Conservation (phyloP, 2,888 invertebrate species). For the Coelopa pilipes region DNA sequence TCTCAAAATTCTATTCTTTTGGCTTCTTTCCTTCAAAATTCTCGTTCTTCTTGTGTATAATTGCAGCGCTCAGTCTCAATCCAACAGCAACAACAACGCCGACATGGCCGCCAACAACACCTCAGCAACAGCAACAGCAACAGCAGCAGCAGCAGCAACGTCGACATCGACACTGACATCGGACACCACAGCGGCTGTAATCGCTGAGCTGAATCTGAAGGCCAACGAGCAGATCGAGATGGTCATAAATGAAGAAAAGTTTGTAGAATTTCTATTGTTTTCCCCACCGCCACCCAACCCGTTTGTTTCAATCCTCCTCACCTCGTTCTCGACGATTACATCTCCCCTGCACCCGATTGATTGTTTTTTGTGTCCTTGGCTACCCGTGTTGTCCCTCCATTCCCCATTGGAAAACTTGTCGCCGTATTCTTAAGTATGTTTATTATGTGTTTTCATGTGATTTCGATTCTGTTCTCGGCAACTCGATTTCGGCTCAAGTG, state of each 20-base stretch:
- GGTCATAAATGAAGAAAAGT: constrained; percentile 56
- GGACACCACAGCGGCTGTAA: constrained; percentile 31
- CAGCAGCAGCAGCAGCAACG: not conserved
- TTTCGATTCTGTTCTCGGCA: not conserved
- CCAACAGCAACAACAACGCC: constrained; percentile 14
- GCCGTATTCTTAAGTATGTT: not conserved
- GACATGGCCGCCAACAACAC: not conserved
- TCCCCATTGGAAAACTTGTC: not conserved
- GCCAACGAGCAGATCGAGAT: constrained; percentile 45
- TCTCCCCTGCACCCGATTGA: not conserved
- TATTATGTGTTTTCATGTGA: not conserved
- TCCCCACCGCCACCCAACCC: constrained; percentile 1
- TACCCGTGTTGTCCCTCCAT: constrained; percentile 16
- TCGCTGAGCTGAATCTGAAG: constrained; percentile 39
- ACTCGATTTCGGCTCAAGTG: constrained; percentile 6
- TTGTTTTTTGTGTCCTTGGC: constrained; percentile 8
- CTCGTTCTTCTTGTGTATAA: not conserved
- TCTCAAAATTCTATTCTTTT: not conserved
- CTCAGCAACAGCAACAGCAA: constrained; percentile 12
- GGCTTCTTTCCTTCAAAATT: constrained; percentile 1
- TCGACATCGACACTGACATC: too few species aligned
- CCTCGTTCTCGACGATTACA: not conserved
- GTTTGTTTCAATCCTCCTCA: constrained; percentile 16
- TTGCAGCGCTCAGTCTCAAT: constrained; percentile 4
- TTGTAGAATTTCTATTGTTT: constrained; percentile 44